Evolutionary conservation across 2,888 invertebrate genomes (phyloP), one percentile per base, ranked within the genome.

Genomic region (Andrena fulva): DNA sequence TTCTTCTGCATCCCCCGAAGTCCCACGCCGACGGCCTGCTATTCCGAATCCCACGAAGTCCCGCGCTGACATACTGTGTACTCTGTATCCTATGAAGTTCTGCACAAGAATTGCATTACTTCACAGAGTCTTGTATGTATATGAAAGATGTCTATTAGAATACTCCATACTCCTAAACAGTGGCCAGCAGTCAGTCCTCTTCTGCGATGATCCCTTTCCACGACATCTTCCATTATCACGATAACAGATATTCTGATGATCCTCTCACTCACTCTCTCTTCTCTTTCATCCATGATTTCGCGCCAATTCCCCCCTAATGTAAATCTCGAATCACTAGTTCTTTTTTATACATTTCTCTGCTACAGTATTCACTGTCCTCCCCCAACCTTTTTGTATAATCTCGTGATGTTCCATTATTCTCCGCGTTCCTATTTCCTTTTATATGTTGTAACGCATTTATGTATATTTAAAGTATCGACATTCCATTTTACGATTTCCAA

Each of bases 401-500:
- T 42, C 42, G 42, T 42, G 42, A 42, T 42, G 42, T 42, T 42
- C 42, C 42, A 42, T 42, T 42, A 42, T 42, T 42, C 42, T 42
- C 42, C 42, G 42, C 42, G 42, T 16, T 42, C 42, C 42, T 42
- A 42, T 42, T 16, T 42, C 42, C 42, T 42, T 42, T 16, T 42
- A 42, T 42, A 42, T 16, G 6, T 59, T 4, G 20, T 16, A 16
- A 29, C 20, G 56, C 29, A 59, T 59, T 59, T 59, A 59, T 29
- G 27, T 29, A 6, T 29, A 59, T 29, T 29, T 59, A 27, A 59
- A 59, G 1, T 27, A 16, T 59, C 29, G 29, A 29, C 68, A 27
- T 60, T 60, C 29, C 42, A 20, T 74, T 85, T 67, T 71, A 64
- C 33, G 72, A 80, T 79, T 64, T 74, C 67, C 75, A 73, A 69